Base-by-base conservation (phyloP, 2,113 vertebrate genomes). In the Odocoileus virginianus region DNA sequence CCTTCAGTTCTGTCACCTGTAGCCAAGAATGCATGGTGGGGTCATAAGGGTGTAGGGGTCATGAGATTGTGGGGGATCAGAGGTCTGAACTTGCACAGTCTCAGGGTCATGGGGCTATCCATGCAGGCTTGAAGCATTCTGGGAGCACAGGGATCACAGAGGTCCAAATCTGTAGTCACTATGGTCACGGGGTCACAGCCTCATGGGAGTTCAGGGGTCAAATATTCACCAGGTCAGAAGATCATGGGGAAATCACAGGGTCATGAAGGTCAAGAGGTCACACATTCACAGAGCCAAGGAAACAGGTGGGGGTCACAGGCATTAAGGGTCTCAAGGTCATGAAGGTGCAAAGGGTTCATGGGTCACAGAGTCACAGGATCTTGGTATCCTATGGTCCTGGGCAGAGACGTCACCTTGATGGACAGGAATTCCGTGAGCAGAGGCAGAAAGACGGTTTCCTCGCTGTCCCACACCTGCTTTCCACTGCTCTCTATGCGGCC, bases 391-490 rank as follows among this genome's bases (percentile, higher is more conserved):
- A 14, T 30, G 50, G 55, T 79, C 17, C 60, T 55, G 16, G 54
- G n/a, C 43, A 95, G 86, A 83, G 30, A 64, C n/a, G 4, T 91
- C 97, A 99, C 99, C 99, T 99, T 99, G 97, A 99, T 99, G 54
- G 99, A 99, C 67, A 99, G 99, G 98, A 99, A 99, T 95, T 99
- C 99, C 0, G 99, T 99, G 98, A 99, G 98, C 8, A 99, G 99
- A 0, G 99, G 99, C 96, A 99, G 97, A 97, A 99, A 99, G 91
- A 99, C 98, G 98, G 99, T 99, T 54, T 99, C 99, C 93, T 99
- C 99, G 9, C 99, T 99, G 99, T 99, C 99, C 99, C 99, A 99
- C 98, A 99, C 99, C 98, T 99, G 99, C 97, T 99, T 99, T 97
- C 99, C 98, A 45, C 99, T 99, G 67, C 99, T 98, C 98, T 99